Base-by-base conservation (phyloP, 2,797 vertebrate species). In the Danionella dracula region DNA sequence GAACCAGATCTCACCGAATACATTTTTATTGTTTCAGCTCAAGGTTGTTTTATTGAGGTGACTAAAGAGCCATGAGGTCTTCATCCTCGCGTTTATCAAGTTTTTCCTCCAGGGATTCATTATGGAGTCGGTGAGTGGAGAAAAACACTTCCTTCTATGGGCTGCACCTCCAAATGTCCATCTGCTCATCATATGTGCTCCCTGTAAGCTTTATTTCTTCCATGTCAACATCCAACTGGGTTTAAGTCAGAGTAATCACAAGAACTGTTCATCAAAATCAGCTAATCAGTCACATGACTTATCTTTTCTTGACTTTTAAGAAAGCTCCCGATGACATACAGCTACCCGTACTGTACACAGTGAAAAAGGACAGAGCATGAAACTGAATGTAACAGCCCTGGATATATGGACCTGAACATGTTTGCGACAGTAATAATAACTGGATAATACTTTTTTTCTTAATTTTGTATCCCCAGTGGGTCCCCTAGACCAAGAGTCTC, bases 91-190 rank as follows among this genome's bases (percentile, higher is more conserved):
- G 90, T 81, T 86, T 93, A 70, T 92, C 92, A 62, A 93, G 90
- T 80, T 92, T 93, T 87, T 93, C 92, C 42, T 92, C 92, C 12
- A 90, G 90, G 82, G 92, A 93, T 84, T 92, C 92, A 72, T 82
- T 92, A 90, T 94, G 92, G 92, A 93, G 88, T 85, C 91, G 92
- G 92, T 93, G 87, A 93, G 91, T 82, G 46, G 13, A 8, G 34
- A 9, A 34, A 20, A 1, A n/a, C 11, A 12, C 15, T 45, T 2
- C 34, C 46, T 2, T 29, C 29, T 41, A 40, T 32, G 32, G 44
- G 42, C 2, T 12, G 4, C 4, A 8, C 6, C 37, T 17, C n/a
- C 35, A 2, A 5, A 16, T 29, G 29, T n/a, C 50, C 35, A 56
- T 70, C 60, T 46, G 62, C 31, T 4, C 10, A 17, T 27, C 13